A percentile compares a stretch with the other conserved stretches of the same genome.
These are phyloP conservation scores for Daboia siamensis DNA, from an alignment of 2,113 vertebrate genomes.

Conservation along the genomic window DNA sequence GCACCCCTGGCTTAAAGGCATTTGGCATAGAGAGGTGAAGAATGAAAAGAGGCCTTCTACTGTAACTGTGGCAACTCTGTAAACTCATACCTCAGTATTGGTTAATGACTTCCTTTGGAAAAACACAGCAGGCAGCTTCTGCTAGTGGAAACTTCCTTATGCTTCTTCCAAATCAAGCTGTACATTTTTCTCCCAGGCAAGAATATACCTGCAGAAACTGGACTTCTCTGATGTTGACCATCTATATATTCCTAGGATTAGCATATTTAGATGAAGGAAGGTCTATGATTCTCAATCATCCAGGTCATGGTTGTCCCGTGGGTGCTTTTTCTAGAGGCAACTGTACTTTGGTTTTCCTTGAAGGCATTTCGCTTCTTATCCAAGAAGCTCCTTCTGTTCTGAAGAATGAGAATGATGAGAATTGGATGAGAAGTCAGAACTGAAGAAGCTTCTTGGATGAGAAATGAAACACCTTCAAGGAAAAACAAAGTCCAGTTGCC, in stretches of 20 bases:
- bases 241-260: neutral
- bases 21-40: neutral
- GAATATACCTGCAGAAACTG: neutral
- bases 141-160: neutral
- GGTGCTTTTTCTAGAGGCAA: neutral
- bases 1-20: neutral
- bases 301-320: neutral
- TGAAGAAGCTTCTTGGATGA: neutral
- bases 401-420: neutral
- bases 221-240: too few relatives aligned
- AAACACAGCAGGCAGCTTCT: conserved; percentile 1
- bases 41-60: neutral
- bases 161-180: neutral
- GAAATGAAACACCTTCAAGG: neutral
- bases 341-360: neutral
- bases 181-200: neutral
- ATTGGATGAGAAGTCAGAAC: neutral
- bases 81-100: conserved; percentile 19
- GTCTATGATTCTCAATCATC: neutral
- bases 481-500: neutral
- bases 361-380: neutral
- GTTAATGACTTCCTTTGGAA: conserved; percentile 32
- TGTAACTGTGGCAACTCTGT: conserved; percentile 8
- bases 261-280: neutral
- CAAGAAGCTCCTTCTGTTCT: neutral